These are phyloP conservation scores for Nerophis ophidion DNA, from an alignment of 2,113 vertebrate genomes.

Conservation along the genomic window DNA sequence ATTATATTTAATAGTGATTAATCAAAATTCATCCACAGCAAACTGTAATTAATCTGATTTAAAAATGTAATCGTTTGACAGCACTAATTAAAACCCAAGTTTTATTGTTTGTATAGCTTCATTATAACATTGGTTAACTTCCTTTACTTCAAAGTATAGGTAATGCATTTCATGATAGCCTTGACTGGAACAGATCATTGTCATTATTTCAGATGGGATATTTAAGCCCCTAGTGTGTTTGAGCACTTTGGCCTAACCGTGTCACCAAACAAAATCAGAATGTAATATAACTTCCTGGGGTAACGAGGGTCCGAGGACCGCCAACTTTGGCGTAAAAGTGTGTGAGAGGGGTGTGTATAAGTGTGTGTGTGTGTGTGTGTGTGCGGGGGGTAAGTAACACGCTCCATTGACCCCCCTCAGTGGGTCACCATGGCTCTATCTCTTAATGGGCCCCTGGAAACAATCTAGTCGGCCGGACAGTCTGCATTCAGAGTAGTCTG, in stretches of 20 bases:
- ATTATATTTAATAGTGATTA: too few relatives aligned
- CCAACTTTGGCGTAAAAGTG: slow-evolving; percentile 55
- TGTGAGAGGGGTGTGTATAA: neutral
- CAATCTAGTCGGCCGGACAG: slow-evolving; percentile 68
- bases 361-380: too few relatives aligned
- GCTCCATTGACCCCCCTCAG: slow-evolving; percentile 57
- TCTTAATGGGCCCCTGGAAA: slow-evolving; percentile 69
- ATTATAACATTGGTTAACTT: too few relatives aligned
- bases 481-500: slow-evolving; percentile 57
- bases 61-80: too few relatives aligned
- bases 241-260: slow-evolving; percentile 47
- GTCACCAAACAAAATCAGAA: slow-evolving; percentile 66
- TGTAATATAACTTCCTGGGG: slow-evolving; percentile 73
- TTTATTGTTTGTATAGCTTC: too few relatives aligned
- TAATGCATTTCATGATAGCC: neutral
- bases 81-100: too few relatives aligned
- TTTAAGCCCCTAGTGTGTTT: slow-evolving; percentile 22
- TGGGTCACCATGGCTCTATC: slow-evolving; percentile 69
- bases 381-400: slow-evolving; percentile 18
- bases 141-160: too few relatives aligned
- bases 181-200: neutral
- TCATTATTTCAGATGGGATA: neutral
- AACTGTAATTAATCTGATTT: too few relatives aligned
- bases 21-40: too few relatives aligned
- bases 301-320: slow-evolving; percentile 49